Base-by-base conservation (phyloP, 2,888 invertebrate genomes). In the Lordiphosa fenestrarum region DNA sequence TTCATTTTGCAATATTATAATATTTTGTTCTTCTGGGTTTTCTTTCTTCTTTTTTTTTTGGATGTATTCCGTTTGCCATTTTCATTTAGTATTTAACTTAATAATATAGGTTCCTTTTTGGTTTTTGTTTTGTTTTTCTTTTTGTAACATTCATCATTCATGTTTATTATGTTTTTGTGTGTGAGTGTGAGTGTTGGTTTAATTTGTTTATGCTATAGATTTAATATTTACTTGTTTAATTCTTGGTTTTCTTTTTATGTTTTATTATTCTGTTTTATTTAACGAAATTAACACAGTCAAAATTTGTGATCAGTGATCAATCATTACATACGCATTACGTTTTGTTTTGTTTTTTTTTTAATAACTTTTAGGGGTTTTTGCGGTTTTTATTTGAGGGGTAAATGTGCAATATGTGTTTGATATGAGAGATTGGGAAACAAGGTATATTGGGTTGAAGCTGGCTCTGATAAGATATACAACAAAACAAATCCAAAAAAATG, bases 221-320 rank as follows among this genome's bases (percentile, higher is more conserved):
- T 84, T 30, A 82, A 84, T 76, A 58, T 72, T 78, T 71, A 62
- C 54, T 64, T 67, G 64, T 49, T 69, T 54, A 63, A 53, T 55
- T 53, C 53, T 49, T 41, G 64, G 67, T 62, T 66, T 67, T 73
- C 61, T 73, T 63, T 55, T 63, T 56, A 57, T 57, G 58, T 64
- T 69, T 42, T 65, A 48, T 65, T 56, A 40, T 38, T 58, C 46
- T 71, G 73, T 75, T 83, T 73, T 83, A 83, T 84, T 83, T 86
- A 88, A 88, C 86, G 88, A 88, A 88, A 88, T 88, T 88, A 88
- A 88, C 88, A 88, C 88, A 88, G 89, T 88, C 88, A 88, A 88
- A 88, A 88, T 88, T 88, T 86, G 85, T 87, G 87, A 87, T 87
- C 87, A 87, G 82, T 82, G 89, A 88, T 88, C 88, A 88, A 88